Conservation (phyloP, 2,888 invertebrate species). For the Callimorpha dominula region DNA sequence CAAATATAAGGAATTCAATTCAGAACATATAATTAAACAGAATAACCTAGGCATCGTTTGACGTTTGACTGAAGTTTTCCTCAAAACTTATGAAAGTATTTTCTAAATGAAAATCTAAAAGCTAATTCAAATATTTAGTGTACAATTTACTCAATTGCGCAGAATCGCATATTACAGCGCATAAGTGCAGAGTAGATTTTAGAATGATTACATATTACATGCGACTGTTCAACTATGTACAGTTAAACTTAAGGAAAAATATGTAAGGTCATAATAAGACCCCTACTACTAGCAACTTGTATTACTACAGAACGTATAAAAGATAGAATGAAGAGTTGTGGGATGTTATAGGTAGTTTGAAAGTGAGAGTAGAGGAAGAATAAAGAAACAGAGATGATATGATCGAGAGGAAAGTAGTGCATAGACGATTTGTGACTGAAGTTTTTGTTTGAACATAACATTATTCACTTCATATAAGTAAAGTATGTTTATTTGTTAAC, state of each 20-base stretch:
- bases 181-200: neutral
- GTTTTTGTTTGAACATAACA: neutral
- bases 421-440: neutral
- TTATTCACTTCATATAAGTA: too few relatives aligned
- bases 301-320: neutral
- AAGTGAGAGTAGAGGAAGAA: neutral
- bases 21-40: too few relatives aligned
- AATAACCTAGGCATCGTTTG: neutral
- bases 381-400: neutral
- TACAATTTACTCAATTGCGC: neutral
- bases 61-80: neutral
- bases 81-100: neutral
- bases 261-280: neutral
- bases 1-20: too few relatives aligned
- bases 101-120: neutral
- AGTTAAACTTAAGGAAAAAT: neutral
- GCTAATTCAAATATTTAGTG: neutral
- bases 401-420: neutral
- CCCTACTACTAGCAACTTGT: too few relatives aligned
- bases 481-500: too few relatives aligned
- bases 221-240: neutral
- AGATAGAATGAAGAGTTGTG: neutral
- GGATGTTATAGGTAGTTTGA: neutral
- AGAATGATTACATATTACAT: neutral
- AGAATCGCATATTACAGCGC: too few relatives aligned